phyloP scores from a whole-genome alignment of 2,113 vertebrate genomes.

The Puntigrus tetrazona region DNA sequence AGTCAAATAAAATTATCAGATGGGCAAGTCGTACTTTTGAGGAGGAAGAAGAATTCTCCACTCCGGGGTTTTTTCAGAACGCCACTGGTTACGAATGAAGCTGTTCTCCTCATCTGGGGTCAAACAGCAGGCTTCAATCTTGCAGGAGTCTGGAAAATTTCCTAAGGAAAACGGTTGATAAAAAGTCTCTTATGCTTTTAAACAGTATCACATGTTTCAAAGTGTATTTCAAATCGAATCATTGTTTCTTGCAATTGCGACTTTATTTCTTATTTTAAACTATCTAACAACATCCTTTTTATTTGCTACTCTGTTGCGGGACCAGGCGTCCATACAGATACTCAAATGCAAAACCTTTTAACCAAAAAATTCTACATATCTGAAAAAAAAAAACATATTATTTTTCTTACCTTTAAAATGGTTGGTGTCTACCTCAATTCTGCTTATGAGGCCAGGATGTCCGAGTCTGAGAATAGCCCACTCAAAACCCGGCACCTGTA shows the following conservation, averaged over 20 bases:
- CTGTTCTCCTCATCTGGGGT: conserved; percentile 73
- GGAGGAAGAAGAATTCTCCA: conserved; percentile 76
- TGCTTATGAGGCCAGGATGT: conserved; percentile 75
- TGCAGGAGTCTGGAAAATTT: conserved; percentile 82
- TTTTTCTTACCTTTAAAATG: conserved; percentile 90
- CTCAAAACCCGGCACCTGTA: conserved; percentile 77
- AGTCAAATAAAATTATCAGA: background rate
- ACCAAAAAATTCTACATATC: no score
- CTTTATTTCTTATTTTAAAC: background rate
- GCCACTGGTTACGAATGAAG: conserved; percentile 66
- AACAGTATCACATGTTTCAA: no score
- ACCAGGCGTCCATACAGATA: no score
- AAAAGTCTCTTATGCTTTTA: background rate
- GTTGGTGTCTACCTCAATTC: conserved; percentile 80
- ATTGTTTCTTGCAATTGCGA: background rate
- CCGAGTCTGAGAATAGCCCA: conserved; percentile 83
- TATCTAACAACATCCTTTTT: background rate
- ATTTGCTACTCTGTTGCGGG: no score
- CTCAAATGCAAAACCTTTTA: no score
- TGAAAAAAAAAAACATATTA: no score
- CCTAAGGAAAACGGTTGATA: conserved; percentile 64
- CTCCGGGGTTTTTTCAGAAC: conserved; percentile 43
- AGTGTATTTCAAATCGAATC: no score
- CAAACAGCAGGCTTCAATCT: conserved; percentile 77
- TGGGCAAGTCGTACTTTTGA: conserved; percentile 70